phyloP scores from a whole-genome alignment of 2,797 vertebrate genomes.

The Enteromius trimaculatus region DNA sequence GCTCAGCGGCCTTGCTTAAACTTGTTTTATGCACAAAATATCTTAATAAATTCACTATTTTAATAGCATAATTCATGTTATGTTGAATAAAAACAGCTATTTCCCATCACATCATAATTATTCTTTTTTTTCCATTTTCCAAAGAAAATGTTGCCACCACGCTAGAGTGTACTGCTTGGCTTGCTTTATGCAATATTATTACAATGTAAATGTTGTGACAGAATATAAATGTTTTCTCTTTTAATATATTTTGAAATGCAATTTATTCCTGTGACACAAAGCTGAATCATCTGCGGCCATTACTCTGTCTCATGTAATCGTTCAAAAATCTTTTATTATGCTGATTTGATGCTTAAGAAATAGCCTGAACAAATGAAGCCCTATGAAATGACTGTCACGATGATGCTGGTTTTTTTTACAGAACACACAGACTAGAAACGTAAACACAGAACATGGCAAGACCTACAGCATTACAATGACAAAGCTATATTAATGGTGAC shows the following conservation, averaged over 20 bases:
- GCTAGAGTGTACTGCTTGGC: not conserved
- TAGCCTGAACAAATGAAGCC: conserved; percentile 10
- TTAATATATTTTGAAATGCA: not conserved
- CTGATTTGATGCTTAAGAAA: not conserved
- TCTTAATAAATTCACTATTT: no score
- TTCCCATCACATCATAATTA: not conserved
- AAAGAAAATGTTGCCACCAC: not conserved
- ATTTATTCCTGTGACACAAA: not conserved
- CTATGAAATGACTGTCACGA: not conserved
- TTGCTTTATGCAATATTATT: not conserved
- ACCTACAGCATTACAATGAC: not conserved
- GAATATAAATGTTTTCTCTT: not conserved
- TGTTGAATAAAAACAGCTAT: not conserved
- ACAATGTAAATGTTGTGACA: not conserved
- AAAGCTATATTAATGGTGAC: conserved; percentile 15
- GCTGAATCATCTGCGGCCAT: not conserved
- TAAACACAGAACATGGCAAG: no score
- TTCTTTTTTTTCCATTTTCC: not conserved
- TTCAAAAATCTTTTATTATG: not conserved
- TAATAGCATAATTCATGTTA: not conserved
- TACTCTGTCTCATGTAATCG: not conserved
- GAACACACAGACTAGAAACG: no score
- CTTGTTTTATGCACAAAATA: not conserved
- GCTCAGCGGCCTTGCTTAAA: not conserved
- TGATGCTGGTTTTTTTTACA: no score